A percentile compares a stretch with the other conserved stretches of the same genome.
Evolutionary conservation across 2,113 vertebrate genomes (phyloP).

Genomic region (Stegastes partitus): DNA sequence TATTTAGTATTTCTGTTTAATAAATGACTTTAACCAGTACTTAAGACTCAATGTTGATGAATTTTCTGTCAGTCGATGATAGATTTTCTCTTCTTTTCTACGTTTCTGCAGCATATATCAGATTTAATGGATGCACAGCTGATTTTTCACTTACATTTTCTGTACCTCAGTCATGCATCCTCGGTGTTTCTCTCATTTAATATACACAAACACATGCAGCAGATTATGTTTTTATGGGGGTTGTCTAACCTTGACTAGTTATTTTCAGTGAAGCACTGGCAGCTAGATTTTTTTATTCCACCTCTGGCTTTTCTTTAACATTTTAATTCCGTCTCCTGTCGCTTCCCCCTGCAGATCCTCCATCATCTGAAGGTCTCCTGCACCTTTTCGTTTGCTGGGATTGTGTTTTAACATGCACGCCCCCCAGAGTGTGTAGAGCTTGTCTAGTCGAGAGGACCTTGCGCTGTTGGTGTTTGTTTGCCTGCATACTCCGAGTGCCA

Average conservation of each 20-base stretch:
- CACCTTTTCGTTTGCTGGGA: conserved; percentile 30
- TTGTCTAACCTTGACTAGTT: conserved; percentile 58
- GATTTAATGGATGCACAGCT: conserved; percentile 41
- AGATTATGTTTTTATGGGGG: neutral
- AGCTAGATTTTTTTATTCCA: neutral
- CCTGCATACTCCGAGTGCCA: conserved; percentile 18
- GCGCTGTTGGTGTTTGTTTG: conserved; percentile 15
- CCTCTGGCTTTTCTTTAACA: conserved; percentile 15
- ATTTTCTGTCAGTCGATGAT: conserved; percentile 1
- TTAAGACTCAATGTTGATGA: neutral
- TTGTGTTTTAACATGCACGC: conserved; percentile 61
- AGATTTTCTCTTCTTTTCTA: neutral
- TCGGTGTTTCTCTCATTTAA: conserved; percentile 57
- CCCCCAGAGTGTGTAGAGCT: conserved; percentile 43
- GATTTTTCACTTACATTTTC: conserved; percentile 37
- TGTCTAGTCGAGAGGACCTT: neutral
- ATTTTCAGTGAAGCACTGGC: conserved; percentile 32
- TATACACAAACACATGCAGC: conserved; percentile 43
- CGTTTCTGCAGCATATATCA: neutral
- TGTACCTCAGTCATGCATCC: conserved; percentile 50
- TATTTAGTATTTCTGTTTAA: neutral
- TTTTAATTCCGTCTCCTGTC: conserved; percentile 50
- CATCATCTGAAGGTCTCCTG: conserved; percentile 55
- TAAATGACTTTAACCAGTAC: neutral
- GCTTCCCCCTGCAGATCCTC: conserved; percentile 56